A percentile compares a stretch with the other conserved stretches of the same genome.
Conservation (phyloP, 2,797 vertebrate species). For the Muscicapa comitata region DNA sequence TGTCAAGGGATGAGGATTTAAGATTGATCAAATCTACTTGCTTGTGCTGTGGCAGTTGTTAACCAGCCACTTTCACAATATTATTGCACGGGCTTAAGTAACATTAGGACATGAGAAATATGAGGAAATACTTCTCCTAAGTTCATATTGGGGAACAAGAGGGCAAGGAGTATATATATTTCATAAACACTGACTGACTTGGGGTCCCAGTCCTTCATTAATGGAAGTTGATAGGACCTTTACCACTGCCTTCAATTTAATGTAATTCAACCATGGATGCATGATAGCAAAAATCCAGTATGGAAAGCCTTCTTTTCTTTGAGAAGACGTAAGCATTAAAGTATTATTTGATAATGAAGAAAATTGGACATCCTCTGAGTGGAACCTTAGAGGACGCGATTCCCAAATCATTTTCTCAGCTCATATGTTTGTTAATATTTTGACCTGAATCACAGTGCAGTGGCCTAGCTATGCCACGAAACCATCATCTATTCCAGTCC, state of each 20-base stretch:
- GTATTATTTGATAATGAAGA: background rate
- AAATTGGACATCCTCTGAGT: background rate
- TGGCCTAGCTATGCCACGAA: background rate
- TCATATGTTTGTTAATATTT: background rate
- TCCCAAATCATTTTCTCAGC: background rate
- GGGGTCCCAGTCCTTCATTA: background rate
- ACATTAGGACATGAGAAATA: constrained; percentile 25
- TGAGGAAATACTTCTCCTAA: constrained; percentile 2
- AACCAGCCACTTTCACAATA: constrained; percentile 49
- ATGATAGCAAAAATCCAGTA: background rate
- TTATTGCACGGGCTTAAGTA: constrained; percentile 45
- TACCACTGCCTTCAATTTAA: background rate
- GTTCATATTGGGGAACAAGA: background rate
- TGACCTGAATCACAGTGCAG: background rate
- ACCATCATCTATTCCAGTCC: background rate
- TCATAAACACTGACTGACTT: background rate
- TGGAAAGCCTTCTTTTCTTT: background rate
- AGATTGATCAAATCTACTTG: constrained; percentile 68
- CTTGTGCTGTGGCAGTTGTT: constrained; percentile 41
- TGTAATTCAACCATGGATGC: background rate
- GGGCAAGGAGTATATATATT: background rate
- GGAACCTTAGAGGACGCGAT: rapidly evolving
- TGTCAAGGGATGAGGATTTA: constrained; percentile 72
- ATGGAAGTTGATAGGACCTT: background rate
- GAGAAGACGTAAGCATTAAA: background rate